Evolutionary conservation across 1,140 invertebrate species (phyloP), one percentile per base, ranked within the genome.

Genomic region (Brachionus paranguensis): DNA sequence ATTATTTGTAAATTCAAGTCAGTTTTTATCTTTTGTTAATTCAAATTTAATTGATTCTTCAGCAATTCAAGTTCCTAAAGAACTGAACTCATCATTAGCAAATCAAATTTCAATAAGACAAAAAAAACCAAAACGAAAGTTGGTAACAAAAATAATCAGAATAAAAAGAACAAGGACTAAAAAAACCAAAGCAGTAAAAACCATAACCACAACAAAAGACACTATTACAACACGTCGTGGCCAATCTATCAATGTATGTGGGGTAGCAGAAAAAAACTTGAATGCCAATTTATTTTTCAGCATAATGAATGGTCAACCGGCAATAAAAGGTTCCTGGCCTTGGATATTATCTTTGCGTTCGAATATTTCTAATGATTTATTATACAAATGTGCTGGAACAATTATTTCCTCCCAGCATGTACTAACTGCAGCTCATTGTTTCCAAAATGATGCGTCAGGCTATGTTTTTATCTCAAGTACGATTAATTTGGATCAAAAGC

Each of bases 271-370:
- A 11, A 76, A 24, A 76, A 47, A 20, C 17, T 37, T 12, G 53
- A 76, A 76, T 20, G 6, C 7, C 24, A 24, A 76, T 47, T 14
- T 72, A 33, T 41, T 68, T 41, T 72, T 72, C 37, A 33, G 24
- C 2, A 76, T 76, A 12, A 76, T 76, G 20, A 76, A 76, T 76
- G 72, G 72, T 33, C 45, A 76, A 27, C 41, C n/a, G 11, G 72
- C 72, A 7, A 47, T 50, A 27, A 20, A 24, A 33, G 45, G 45
- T 50, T 76, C 72, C 17, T 76, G 43, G 41, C 72, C 72, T 20
- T 76, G 72, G 72, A 76, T 50, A 24, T 17, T 47, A 24, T 76
- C 72, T 8, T 24, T 76, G 10, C 41, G 72, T 27, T 17, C 47
- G 0, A 50, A 27, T 27, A 76, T 10, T 24, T 47, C 33, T 10